Evolutionary conservation across 2,888 invertebrate genomes (phyloP).

Genomic region (Drosophila nr. perissopoda): DNA sequence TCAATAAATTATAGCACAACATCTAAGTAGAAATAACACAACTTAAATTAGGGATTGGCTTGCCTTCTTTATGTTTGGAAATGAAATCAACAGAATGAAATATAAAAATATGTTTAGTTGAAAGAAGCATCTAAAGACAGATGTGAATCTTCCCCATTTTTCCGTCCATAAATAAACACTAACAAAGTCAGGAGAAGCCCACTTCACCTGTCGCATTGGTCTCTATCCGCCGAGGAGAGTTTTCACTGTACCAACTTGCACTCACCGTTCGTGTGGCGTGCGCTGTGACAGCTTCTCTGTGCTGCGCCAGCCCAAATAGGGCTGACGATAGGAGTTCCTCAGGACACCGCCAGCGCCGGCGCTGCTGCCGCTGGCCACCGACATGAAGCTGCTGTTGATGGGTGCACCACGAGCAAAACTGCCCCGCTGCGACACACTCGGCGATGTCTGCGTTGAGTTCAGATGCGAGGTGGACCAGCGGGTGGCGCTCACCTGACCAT

Average conservation of each 20-base stretch:
- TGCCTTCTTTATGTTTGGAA: too few relatives aligned
- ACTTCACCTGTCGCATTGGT: background rate
- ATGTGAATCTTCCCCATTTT: too few relatives aligned
- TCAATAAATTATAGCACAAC: too few relatives aligned
- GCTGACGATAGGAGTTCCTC: constrained; percentile 90
- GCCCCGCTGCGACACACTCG: constrained; percentile 90
- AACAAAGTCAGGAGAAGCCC: background rate
- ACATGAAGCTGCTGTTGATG: constrained; percentile 85
- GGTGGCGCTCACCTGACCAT: constrained; percentile 71
- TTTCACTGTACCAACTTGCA: background rate
- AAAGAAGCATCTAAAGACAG: too few relatives aligned
- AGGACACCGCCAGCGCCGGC: constrained; percentile 82
- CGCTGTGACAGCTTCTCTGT: constrained; percentile 92
- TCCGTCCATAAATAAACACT: too few relatives aligned
- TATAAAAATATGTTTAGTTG: too few relatives aligned
- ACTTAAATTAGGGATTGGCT: too few relatives aligned
- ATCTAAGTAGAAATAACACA: too few relatives aligned
- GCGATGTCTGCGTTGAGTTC: constrained; percentile 90
- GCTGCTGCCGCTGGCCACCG: constrained; percentile 88
- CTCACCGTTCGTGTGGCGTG: constrained; percentile 92
- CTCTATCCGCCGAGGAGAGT: background rate
- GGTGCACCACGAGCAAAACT: constrained; percentile 88
- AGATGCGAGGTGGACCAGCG: constrained; percentile 91
- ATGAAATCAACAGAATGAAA: too few relatives aligned
- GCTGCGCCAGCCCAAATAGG: constrained; percentile 95